These are phyloP conservation scores for Holacanthella duospinosa DNA, from an alignment of 2,888 invertebrate species.

Conservation along the genomic window DNA sequence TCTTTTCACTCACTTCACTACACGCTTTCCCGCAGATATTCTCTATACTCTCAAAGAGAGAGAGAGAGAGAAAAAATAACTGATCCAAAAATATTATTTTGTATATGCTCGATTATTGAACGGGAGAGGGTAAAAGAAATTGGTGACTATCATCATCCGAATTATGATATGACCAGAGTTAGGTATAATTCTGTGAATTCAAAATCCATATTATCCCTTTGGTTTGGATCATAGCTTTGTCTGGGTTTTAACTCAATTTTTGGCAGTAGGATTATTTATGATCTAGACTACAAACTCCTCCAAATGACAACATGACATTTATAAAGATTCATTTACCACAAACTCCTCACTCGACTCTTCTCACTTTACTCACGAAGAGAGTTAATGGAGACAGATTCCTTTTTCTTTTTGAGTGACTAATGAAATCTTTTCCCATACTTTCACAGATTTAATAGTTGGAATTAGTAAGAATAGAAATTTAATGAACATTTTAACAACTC, in stretches of 20 bases:
- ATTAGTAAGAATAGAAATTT: no score
- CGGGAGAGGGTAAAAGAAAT: neutral
- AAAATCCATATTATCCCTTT: neutral
- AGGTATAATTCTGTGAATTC: neutral
- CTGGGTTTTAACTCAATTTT: slow-evolving; percentile 2
- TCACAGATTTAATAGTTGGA: no score
- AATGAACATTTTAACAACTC: neutral
- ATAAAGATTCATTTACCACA: neutral
- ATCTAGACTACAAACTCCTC: neutral
- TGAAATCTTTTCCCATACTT: no score
- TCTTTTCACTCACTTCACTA: no score
- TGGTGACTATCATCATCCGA: no score
- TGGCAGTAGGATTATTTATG: neutral
- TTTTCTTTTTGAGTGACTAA: no score
- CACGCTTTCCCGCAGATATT: neutral
- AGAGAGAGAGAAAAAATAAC: neutral
- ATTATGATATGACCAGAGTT: neutral
- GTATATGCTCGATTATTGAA: neutral
- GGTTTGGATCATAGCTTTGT: no score
- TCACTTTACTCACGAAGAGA: no score
- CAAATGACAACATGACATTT: slow-evolving; percentile 6
- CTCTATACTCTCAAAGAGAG: neutral
- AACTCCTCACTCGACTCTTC: no score
- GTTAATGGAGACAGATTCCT: no score
- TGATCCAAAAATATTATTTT: neutral